These are phyloP conservation scores for Lineus longissimus DNA, from an alignment of 1,140 invertebrate genomes.

Conservation along the genomic window DNA sequence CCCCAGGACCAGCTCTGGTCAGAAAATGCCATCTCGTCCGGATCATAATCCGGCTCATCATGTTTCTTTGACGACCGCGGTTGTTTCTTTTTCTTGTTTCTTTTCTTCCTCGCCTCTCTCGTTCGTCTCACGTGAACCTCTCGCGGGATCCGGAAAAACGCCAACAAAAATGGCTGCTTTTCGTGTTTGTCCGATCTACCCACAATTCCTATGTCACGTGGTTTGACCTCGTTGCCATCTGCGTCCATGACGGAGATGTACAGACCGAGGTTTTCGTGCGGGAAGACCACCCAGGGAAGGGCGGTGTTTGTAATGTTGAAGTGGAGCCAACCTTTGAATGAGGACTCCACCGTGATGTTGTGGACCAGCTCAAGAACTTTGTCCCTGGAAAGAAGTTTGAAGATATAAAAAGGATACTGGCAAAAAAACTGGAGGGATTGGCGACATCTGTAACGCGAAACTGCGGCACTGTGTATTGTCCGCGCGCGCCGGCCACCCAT, in stretches of 20 bases:
- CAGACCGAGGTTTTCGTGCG: conserved; percentile 79
- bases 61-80: conserved; percentile 15
- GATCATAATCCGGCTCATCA: conserved; percentile 22
- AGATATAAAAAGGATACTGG: not conserved
- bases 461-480: too few relatives aligned
- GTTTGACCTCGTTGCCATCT: conserved; percentile 69
- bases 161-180: conserved; percentile 65
- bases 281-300: conserved; percentile 71
- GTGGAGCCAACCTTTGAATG: conserved; percentile 70
- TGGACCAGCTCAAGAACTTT: conserved; percentile 37
- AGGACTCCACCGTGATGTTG: conserved; percentile 34
- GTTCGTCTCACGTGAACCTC: conserved; percentile 32
- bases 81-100: conserved; percentile 12
- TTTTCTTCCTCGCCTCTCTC: conserved; percentile 17
- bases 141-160: conserved; percentile 39
- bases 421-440: not conserved
- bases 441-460: too few relatives aligned
- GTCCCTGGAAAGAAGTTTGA: conserved; percentile 33
- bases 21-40: conserved; percentile 23
- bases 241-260: conserved; percentile 53
- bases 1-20: conserved; percentile 1
- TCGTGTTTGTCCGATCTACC: conserved; percentile 72
- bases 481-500: too few relatives aligned
- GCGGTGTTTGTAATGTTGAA: conserved; percentile 73
- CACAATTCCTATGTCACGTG: conserved; percentile 78